Percentiles rank a stretch among this genome's conserved stretches.
Evolutionary conservation across 2,797 vertebrate genomes (phyloP).

Genomic region (Rhinichthys osculus): DNA sequence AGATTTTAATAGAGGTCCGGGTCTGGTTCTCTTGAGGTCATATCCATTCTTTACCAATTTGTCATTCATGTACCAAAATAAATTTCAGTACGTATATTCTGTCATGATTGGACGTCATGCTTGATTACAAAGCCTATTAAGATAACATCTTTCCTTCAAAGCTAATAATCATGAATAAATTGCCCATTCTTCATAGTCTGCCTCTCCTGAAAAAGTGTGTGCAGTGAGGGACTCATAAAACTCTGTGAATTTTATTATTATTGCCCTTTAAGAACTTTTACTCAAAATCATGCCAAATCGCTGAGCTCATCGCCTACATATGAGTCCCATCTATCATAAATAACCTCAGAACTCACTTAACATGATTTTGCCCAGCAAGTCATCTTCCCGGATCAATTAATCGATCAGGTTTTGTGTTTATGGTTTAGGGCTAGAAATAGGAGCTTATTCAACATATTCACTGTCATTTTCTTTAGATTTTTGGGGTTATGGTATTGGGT

Average conservation of each 20-base stretch:
- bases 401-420: background rate
- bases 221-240: background rate
- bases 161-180: background rate
- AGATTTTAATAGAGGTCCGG: background rate
- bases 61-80: background rate
- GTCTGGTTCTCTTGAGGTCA: background rate
- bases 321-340: constrained; percentile 1
- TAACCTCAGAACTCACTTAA: background rate
- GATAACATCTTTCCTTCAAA: too few relatives aligned
- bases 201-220: background rate
- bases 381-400: background rate
- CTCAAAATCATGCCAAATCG: background rate
- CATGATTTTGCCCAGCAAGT: background rate
- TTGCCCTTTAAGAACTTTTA: background rate
- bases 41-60: background rate
- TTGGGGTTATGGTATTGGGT: background rate
- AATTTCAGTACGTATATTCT: background rate
- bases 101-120: background rate
- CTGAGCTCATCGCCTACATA: background rate
- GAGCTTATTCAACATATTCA: background rate
- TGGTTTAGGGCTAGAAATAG: background rate
- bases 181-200: background rate
- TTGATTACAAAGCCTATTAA: background rate
- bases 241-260: background rate
- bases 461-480: background rate